These are phyloP conservation scores for Dynastes hyllus DNA, from an alignment of 2,888 invertebrate genomes.

Conservation along the genomic window DNA sequence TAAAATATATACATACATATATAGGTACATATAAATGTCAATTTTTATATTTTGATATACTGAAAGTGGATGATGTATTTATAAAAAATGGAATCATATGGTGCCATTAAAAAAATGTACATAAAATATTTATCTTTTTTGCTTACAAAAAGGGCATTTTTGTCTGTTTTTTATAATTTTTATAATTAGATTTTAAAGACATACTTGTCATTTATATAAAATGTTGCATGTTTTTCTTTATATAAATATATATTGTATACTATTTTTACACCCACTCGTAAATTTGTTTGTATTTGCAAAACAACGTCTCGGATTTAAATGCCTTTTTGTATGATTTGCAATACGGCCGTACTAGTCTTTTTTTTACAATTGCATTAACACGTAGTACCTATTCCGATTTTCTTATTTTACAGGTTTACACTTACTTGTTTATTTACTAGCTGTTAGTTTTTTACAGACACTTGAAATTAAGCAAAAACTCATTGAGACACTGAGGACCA, in stretches of 20 bases:
- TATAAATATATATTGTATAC: slow-evolving; percentile 51
- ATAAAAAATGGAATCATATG: slow-evolving; percentile 66
- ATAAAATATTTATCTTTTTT: slow-evolving; percentile 63
- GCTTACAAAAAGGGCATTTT: slow-evolving; percentile 62
- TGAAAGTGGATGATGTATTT: slow-evolving; percentile 51
- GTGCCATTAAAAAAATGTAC: slow-evolving; percentile 64
- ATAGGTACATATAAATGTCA: slow-evolving; percentile 52
- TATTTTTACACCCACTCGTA: slow-evolving; percentile 52
- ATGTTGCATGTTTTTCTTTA: slow-evolving; percentile 51
- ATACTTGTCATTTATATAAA: slow-evolving; percentile 49
- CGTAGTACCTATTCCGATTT: slow-evolving; percentile 32
- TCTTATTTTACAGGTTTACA: slow-evolving; percentile 19
- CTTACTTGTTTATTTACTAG: slow-evolving; percentile 32
- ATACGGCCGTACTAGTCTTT: slow-evolving; percentile 62
- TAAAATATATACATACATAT: slow-evolving; percentile 32
- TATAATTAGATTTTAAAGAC: slow-evolving; percentile 54
- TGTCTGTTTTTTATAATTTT: slow-evolving; percentile 60
- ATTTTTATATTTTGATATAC: slow-evolving; percentile 54
- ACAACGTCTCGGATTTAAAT: slow-evolving; percentile 41
- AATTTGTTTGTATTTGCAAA: slow-evolving; percentile 41
- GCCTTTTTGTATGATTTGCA: slow-evolving; percentile 57
- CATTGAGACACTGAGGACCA: slow-evolving; percentile 28
- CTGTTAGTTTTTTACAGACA: slow-evolving; percentile 20
- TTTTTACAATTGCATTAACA: slow-evolving; percentile 42
- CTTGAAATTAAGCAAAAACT: slow-evolving; percentile 15